Conservation (phyloP, 2,888 invertebrate species). For the Neoaliturus tenellus region DNA sequence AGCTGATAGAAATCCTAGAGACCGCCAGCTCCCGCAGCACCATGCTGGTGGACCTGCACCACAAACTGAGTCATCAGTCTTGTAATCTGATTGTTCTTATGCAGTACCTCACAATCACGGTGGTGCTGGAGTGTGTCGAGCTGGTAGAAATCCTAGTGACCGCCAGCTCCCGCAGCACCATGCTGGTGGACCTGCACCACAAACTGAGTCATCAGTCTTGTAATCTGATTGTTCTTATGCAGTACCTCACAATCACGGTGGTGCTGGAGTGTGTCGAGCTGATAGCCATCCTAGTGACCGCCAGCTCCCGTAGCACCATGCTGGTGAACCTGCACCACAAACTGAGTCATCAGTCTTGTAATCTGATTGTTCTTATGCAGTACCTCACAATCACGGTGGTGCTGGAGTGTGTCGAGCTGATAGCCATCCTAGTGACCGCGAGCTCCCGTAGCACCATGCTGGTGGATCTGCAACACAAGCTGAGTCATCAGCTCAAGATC, state of each 20-base stretch:
- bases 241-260: constrained; percentile 33
- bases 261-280: constrained; percentile 5
- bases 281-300: background rate
- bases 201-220: background rate
- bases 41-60: constrained; percentile 19
- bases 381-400: constrained; percentile 22
- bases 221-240: background rate
- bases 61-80: background rate
- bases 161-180: constrained; percentile 11
- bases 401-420: constrained; percentile 2
- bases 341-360: background rate
- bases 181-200: constrained; percentile 12
- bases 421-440: background rate
- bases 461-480: constrained; percentile 4
- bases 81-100: too few species aligned
- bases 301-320: constrained; percentile 26
- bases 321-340: constrained; percentile 2
- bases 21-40: constrained; percentile 4
- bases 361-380: constrained; percentile 15
- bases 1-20: background rate
- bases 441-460: constrained; percentile 33
- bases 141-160: background rate
- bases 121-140: constrained; percentile 10
- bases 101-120: constrained; percentile 36
- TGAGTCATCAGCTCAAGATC: background rate